phyloP scores from a whole-genome alignment of 2,888 invertebrate genomes.

The Ormia ochracea region DNA sequence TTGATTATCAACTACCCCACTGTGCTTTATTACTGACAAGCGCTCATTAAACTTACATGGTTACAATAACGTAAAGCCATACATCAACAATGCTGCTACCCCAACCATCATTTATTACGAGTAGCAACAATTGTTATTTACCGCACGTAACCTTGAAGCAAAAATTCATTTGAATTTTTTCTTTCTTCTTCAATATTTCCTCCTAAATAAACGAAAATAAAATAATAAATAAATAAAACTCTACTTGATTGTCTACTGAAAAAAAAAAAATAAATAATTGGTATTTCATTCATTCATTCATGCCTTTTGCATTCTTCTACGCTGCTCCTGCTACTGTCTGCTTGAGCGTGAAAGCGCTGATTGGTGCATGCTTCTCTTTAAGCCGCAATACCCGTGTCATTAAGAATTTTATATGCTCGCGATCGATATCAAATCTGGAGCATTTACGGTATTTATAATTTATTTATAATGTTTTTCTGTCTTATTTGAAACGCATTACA shows the following conservation, averaged over 20 bases:
- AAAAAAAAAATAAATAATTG: conserved; percentile 18
- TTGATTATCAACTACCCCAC: not conserved
- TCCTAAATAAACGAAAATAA: conserved; percentile 6
- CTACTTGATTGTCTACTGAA: not conserved
- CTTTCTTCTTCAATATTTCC: conserved; percentile 11
- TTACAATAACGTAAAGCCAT: not conserved
- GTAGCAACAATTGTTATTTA: conserved; percentile 51
- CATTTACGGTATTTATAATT: conserved; percentile 50
- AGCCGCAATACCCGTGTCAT: conserved; percentile 29
- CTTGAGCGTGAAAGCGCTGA: not conserved
- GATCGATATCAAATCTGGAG: conserved; percentile 38
- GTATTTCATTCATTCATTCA: conserved; percentile 27
- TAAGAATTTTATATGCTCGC: not conserved
- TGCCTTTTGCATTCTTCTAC: conserved; percentile 2
- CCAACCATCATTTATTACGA: conserved; percentile 5
- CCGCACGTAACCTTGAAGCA: conserved; percentile 60
- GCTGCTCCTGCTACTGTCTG: not conserved
- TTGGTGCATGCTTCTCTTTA: not conserved
- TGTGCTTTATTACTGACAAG: conserved; percentile 17
- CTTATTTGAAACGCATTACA: conserved; percentile 26
- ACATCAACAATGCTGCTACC: not conserved
- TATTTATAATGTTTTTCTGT: conserved; percentile 3
- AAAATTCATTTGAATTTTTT: conserved; percentile 49
- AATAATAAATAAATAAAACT: not conserved
- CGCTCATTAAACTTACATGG: conserved; percentile 21